Percentiles rank a stretch among this genome's conserved stretches.
These are phyloP conservation scores for Donacobius atricapilla DNA, from an alignment of 2,113 vertebrate genomes.

Conservation along the genomic window DNA sequence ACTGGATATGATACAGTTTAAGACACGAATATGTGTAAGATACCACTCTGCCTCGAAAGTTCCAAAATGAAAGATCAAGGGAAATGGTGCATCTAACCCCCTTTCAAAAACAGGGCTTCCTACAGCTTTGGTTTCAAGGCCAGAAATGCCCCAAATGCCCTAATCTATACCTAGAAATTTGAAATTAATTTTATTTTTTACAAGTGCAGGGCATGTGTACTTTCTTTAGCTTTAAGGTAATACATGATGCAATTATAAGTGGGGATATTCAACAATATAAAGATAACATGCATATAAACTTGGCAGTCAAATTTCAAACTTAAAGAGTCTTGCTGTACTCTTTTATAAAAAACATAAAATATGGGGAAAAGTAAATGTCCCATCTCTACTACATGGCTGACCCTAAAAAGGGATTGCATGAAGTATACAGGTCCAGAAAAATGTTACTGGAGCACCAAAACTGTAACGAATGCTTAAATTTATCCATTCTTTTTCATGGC, in stretches of 20 bases:
- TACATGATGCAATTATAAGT: background rate
- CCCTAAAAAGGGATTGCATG: background rate
- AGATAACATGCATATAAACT: background rate
- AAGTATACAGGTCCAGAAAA: background rate
- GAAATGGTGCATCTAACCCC: background rate
- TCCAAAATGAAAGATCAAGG: background rate
- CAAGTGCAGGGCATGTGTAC: background rate
- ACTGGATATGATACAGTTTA: background rate
- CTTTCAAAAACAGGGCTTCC: background rate
- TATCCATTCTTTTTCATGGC: background rate
- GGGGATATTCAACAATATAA: background rate
- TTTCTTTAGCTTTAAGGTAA: background rate
- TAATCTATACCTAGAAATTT: background rate
- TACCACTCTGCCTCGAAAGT: background rate
- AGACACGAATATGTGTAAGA: background rate
- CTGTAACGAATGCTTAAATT: background rate
- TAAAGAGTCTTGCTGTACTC: background rate
- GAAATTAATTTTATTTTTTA: background rate
- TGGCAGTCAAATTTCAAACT: background rate
- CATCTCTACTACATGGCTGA: background rate
- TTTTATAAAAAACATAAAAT: background rate
- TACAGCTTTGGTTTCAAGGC: background rate
- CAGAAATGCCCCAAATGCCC: background rate
- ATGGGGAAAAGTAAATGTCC: rapidly evolving
- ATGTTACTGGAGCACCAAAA: background rate